A percentile compares a stretch with the other conserved stretches of the same genome.
phyloP scores from a whole-genome alignment of 2,888 invertebrate genomes.

The Hydrotaea cyrtoneurina region DNA sequence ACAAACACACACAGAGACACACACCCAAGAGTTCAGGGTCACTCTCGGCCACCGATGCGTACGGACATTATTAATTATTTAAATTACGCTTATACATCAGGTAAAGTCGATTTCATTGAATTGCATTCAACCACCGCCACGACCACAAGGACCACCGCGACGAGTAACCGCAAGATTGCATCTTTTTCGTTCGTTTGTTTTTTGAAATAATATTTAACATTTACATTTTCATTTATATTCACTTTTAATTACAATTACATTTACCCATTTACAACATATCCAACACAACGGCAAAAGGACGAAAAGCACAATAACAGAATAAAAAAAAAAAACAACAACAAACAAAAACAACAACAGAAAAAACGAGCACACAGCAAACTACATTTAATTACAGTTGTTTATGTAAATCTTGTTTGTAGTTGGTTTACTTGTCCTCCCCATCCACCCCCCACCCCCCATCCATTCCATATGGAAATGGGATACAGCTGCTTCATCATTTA shows the following conservation, averaged over 20 bases:
- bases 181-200: neutral
- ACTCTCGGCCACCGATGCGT: too few relatives aligned
- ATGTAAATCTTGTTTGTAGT: conserved; percentile 1
- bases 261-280: conserved; percentile 11
- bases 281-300: neutral
- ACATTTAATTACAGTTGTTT: conserved; percentile 11
- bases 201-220: conserved; percentile 36
- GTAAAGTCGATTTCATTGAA: conserved; percentile 12
- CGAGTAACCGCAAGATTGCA: conserved; percentile 33
- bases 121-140: too few relatives aligned
- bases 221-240: conserved; percentile 27
- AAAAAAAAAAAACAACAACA: neutral
- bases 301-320: neutral
- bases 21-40: too few relatives aligned
- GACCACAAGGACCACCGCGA: neutral
- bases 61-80: conserved; percentile 45
- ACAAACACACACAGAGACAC: too few relatives aligned
- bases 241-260: conserved; percentile 43
- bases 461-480: neutral
- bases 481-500: conserved; percentile 4
- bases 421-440: too few relatives aligned
- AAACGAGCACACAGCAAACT: conserved; percentile 17
- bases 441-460: neutral
- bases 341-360: neutral
- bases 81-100: conserved; percentile 54